Evolutionary conservation across 1,140 invertebrate species (phyloP), one percentile per base, ranked within the genome.

Genomic region (Battus philenor): DNA sequence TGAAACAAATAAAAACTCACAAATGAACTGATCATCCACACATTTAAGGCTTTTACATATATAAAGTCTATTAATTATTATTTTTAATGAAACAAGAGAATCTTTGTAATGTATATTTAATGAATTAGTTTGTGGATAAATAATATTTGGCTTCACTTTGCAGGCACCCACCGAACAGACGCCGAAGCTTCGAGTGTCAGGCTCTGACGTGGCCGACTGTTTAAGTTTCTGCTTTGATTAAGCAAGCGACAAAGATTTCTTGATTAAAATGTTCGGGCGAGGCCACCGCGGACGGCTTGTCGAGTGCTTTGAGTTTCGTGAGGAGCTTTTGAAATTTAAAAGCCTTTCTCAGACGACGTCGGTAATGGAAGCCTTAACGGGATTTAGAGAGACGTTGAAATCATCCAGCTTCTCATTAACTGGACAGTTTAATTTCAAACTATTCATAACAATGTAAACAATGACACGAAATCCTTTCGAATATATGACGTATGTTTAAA

Each of bases 191-290:
- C 34, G 47, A 32, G 34, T 34, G 34, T 17, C 44, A 44, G 27
- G 34, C 44, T 43, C 47, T 59, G 45, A 59, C 53, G 57, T 32
- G 44, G 32, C 51, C 45, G 41, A 54, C 51, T 58, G 60, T 55
- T 59, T 54, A 58, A 63, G 63, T 63, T 67, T 57, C 41, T 45
- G 46, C 50, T 68, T 64, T 64, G 60, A 68, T 68, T 56, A 57
- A 64, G 48, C 47, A 48, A 50, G 56, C 53, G 54, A 54, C 54
- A 36, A 52, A 54, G 56, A 63, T 62, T 62, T 50, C 59, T 59
- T 63, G 63, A 67, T 68, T 61, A 68, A 68, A 68, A 61, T 64
- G 52, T 59, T 49, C 47, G 44, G 52, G 55, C 50, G 29, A 52
- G 51, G 55, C 59, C 47, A 59, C 52, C 48, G 45, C 33, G 51